Evolutionary conservation across 2,113 vertebrate species (phyloP), one percentile per base, ranked within the genome.

Genomic region (Eulemur rufifrons): DNA sequence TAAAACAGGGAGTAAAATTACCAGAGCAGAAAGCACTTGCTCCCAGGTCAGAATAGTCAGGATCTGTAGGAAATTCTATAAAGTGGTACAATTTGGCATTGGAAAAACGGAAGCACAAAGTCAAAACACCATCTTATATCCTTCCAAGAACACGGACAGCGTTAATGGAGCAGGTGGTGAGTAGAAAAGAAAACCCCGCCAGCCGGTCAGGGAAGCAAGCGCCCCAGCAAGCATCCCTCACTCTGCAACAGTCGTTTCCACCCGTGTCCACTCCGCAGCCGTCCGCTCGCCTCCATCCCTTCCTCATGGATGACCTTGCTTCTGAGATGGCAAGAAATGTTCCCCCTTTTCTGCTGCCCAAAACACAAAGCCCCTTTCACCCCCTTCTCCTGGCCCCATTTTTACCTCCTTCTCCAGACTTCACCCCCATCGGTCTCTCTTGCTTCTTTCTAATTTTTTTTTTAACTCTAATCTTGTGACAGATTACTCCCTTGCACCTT

Each of bases 81-180:
- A 64, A 27, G 21, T 27, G 34, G 59, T 81, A 20, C 20, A 3
- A 14, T 78, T 52, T 52, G 37, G 90, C 59, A 42, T 11, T 39
- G 3, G 71, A 93, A 85, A 93, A 88, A 14, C n/a, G 11, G 42
- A 63, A 13, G 78, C 66, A 82, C 27, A 45, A 84, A 89, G 69
- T 64, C n/a, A 63, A 84, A 76, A 81, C 23, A 37, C 6, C 2
- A 32, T 39, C 12, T 64, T 45, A 63, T 20, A 54, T 27, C 8
- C 50, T 45, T 59, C n/a, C 45, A 45, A 71, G 76, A 73, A 91
- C 8, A 8, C 12, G 32, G 54, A 61, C n/a, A 39, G 32, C 32
- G 29, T 18, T 23, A 8, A 21, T 5, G 23, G 69, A 47, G n/a
- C 2, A 61, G 39, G 42, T 1, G 8, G 17, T 27, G 12, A 42